A percentile compares a stretch with the other conserved stretches of the same genome.
These are phyloP conservation scores for Formica exsecta DNA, from an alignment of 1,140 invertebrate genomes.

Conservation along the genomic window DNA sequence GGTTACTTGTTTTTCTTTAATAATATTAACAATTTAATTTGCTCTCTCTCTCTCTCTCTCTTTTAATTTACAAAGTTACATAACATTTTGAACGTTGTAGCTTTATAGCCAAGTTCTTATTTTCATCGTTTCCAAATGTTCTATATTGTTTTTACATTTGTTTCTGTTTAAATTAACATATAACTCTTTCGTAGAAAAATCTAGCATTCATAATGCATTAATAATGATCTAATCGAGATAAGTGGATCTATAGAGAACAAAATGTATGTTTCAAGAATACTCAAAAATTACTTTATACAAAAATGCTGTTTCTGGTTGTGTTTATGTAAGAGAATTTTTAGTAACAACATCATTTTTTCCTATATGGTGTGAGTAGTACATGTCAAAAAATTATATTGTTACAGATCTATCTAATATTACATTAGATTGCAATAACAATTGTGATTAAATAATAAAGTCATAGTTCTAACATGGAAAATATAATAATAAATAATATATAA, in stretches of 20 bases:
- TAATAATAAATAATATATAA: background rate
- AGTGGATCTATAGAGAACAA: slow-evolving; percentile 21
- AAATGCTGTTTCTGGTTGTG: background rate
- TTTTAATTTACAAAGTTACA: background rate
- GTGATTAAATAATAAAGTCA: background rate
- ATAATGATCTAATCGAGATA: slow-evolving; percentile 51
- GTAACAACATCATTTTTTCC: background rate
- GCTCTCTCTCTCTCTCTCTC: too few relatives aligned
- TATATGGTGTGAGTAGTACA: background rate
- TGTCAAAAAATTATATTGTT: background rate
- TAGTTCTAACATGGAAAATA: background rate
- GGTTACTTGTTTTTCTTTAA: background rate
- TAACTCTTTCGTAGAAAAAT: slow-evolving; percentile 13
- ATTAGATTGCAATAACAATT: background rate
- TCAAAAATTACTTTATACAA: background rate
- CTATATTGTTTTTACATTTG: slow-evolving; percentile 16
- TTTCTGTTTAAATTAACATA: background rate
- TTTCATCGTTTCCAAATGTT: slow-evolving; percentile 1
- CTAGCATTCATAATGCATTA: background rate
- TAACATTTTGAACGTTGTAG: background rate
- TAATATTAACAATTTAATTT: background rate
- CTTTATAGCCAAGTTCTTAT: background rate
- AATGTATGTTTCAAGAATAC: slow-evolving; percentile 13
- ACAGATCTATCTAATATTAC: background rate
- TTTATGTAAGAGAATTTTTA: background rate